Conservation (phyloP, 2,888 invertebrate genomes). For the Eulithis testata region DNA sequence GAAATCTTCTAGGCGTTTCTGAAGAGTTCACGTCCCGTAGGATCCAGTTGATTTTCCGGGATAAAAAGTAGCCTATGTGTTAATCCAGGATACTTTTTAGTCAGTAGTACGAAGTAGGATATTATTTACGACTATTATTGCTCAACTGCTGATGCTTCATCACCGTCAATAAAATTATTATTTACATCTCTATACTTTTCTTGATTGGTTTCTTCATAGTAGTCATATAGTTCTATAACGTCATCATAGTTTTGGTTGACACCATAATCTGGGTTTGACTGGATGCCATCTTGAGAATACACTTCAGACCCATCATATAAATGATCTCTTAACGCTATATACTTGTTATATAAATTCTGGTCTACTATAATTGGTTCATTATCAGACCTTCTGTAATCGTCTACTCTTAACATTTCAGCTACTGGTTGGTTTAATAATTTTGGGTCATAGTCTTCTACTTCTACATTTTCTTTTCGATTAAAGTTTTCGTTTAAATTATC, state of each 20-base stretch:
- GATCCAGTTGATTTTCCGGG: too few species aligned
- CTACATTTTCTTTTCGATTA: constrained; percentile 16
- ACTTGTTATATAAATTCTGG: constrained; percentile 53
- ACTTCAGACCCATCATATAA: constrained; percentile 53
- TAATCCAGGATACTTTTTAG: too few species aligned
- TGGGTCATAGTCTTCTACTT: constrained; percentile 22
- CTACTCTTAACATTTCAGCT: constrained; percentile 9
- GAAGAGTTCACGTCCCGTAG: too few species aligned
- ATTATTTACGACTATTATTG: neutral
- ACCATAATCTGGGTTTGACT: constrained; percentile 45
- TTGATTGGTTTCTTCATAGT: constrained; percentile 56
- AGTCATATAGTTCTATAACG: constrained; percentile 57
- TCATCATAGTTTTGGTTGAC: constrained; percentile 49
- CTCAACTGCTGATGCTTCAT: constrained; percentile 63
- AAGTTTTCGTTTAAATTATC: constrained; percentile 16
- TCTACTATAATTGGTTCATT: constrained; percentile 41
- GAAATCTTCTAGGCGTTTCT: too few species aligned
- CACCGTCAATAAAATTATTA: constrained; percentile 61
- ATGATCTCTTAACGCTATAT: constrained; percentile 55
- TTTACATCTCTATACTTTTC: constrained; percentile 57
- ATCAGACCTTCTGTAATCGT: constrained; percentile 27
- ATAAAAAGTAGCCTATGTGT: too few species aligned
- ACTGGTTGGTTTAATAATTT: constrained; percentile 4
- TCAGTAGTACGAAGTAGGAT: too few species aligned
- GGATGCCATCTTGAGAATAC: constrained; percentile 52